phyloP scores from a whole-genome alignment of 2,113 vertebrate genomes.

The Gymnorhina tibicen region DNA sequence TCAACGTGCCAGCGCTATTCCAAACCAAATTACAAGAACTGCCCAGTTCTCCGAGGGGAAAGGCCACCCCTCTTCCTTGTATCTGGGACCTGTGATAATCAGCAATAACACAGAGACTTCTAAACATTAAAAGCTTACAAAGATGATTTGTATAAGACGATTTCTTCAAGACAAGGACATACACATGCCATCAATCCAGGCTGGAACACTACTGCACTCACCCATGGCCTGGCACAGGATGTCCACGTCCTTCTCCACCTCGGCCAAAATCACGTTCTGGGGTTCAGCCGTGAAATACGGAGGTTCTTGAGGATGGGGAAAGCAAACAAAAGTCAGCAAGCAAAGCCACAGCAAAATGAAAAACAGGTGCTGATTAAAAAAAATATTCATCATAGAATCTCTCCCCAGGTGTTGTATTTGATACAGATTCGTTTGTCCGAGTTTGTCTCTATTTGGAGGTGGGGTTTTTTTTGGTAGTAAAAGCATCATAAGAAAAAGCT shows the following conservation, averaged over 20 bases:
- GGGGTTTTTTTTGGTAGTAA: background rate
- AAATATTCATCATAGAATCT: background rate
- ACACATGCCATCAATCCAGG: fast-evolving
- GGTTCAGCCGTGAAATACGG: conserved; percentile 84
- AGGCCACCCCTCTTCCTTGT: background rate
- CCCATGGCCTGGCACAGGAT: conserved; percentile 86
- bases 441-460: background rate
- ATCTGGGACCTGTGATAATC: background rate
- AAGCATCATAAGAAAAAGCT: background rate
- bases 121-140: background rate
- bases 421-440: background rate
- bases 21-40: background rate
- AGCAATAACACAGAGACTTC: background rate
- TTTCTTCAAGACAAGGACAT: background rate
- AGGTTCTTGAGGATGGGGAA: conserved; percentile 72
- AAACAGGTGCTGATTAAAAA: background rate
- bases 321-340: background rate
- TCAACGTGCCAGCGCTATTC: fast-evolving
- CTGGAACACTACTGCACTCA: background rate
- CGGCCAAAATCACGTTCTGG: conserved; percentile 72
- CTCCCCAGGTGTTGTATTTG: background rate
- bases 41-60: background rate
- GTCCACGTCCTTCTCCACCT: conserved; percentile 83
- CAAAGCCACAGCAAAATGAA: background rate
- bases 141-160: background rate